Evolutionary conservation across 2,797 vertebrate species (phyloP), one percentile per base, ranked within the genome.

Genomic region (Neopelma chrysocephalum): DNA sequence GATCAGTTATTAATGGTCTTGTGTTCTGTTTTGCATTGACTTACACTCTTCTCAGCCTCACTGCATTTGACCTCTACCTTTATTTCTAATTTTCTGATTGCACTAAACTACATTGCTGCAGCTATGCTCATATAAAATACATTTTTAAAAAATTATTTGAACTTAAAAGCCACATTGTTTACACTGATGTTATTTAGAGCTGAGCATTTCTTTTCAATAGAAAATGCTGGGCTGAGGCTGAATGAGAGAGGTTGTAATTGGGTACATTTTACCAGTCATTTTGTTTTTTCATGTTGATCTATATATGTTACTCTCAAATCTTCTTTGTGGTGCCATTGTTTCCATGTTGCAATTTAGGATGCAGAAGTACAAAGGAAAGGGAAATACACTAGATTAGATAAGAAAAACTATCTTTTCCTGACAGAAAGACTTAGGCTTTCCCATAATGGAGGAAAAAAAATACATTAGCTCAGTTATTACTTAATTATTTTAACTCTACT

Each of bases 401-500:
- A 84, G 78, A 25, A 72, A 69, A 94, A 75, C 34, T 43, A 7
- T 38, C 12, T 31, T 91, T 96, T 93, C 34, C 17, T 68, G 27
- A 84, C 75, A 96, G 66, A 94, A 92, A 75, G 32, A 51, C 23
- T 80, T 65, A 48, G 20, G 5, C 18, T 56, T 76, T 43, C 34
- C 36, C 11, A 11, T 56, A 43, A 50, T 12, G 29, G 56, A 56
- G 20, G 15, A 11, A 6, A 0, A 25, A 10, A 50, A 13, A 51
- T n/a, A 16, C 40, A 11, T 43, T 42, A 14, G 19, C n/a, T 80
- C 38, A 20, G 15, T 62, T 95, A 93, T 87, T 93, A 82, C 58
- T 94, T 78, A 64, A 62, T 96, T 95, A 65, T 96, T 93, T 89
- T 83, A 78, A 57, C 82, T 86, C 81, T 93, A n/a, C 70, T 93